Evolutionary conservation across 2,888 invertebrate genomes (phyloP).

Genomic region (Thecophora atra): DNA sequence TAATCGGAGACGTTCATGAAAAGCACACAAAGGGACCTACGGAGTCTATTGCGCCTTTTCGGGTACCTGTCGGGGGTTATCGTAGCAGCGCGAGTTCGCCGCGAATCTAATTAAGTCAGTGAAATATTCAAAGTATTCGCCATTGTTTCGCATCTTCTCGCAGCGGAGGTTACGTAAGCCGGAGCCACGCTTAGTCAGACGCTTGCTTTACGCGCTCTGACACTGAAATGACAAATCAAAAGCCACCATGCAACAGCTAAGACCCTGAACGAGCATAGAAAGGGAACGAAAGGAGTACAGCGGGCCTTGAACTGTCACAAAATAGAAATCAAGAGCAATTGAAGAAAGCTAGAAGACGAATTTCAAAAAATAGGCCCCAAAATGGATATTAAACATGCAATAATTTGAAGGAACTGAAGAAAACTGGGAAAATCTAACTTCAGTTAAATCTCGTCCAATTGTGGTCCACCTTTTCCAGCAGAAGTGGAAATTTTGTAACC

Average conservation of each 20-base stretch:
- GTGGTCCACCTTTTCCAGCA: too few relatives aligned
- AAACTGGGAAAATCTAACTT: too few relatives aligned
- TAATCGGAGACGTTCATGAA: constrained; percentile 37
- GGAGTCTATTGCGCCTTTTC: not conserved
- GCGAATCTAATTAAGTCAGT: constrained; percentile 57
- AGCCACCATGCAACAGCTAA: not conserved
- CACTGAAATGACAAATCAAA: constrained; percentile 32
- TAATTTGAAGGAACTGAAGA: too few relatives aligned
- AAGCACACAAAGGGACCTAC: not conserved
- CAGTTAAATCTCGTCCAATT: too few relatives aligned
- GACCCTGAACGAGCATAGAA: constrained; percentile 10
- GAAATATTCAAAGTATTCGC: constrained; percentile 61
- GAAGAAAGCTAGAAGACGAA: too few relatives aligned
- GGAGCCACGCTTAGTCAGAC: constrained; percentile 3
- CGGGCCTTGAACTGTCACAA: constrained; percentile 17
- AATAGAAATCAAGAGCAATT: too few relatives aligned
- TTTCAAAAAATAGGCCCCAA: too few relatives aligned
- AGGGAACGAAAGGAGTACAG: too few relatives aligned
- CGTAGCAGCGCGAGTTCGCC: constrained; percentile 31
- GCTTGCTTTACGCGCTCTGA: constrained; percentile 21
- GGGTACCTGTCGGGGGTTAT: constrained; percentile 19
- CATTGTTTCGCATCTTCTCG: constrained; percentile 58
- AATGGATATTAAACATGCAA: too few relatives aligned
- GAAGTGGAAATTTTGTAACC: too few relatives aligned
- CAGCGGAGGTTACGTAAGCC: constrained; percentile 55